Base-by-base conservation (phyloP, 2,797 vertebrate species). In the Brachyrhaphis roseni region DNA sequence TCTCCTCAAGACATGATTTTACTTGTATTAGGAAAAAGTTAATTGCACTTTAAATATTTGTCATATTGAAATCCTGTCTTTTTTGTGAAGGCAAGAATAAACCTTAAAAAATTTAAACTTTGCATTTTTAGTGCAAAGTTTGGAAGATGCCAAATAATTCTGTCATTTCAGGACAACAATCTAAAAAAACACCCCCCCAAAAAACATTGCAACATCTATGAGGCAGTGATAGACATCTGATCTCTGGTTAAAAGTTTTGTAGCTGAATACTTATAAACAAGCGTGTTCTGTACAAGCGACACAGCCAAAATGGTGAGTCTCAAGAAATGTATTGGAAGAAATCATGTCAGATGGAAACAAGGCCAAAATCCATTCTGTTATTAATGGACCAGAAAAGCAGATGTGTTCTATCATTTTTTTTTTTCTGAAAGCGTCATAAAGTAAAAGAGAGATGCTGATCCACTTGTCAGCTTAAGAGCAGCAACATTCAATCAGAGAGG, bases 401-500 rank as follows among this genome's bases (percentile, higher is more conserved):
- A 74, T 41, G 49, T 31, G 46, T 73, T 23, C 10, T 18, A 26
- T 28, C 51, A 78, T 70, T 77, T 66, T 55, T 74, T 28, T 59
- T 59, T 53, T 49, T 51, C 8, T 8, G 18, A n/a, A 79, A 80
- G n/a, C 28, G 43, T 76, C 72, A 78, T 59, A 66, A 68, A 57
- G 39, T 66, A 31, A 85, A 47, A 74, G 55, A 57, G 28, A 80
- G 79, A 49, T 75, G 59, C 6, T 20, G 31, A 82, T 74, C 31
- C 16, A n/a, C 51, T 71, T n/a, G n/a, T 79, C 49, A 77, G 75
- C 47, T 74, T 55, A 87, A 77, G 23, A 78, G 43, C 68, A 81
- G 36, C 43, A 77, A 71, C 51, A 74, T 74, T 76, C 20, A 78
- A 73, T 80, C 74, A 76, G 41, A 77, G 26, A 51, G 46, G 36